Conservation (phyloP, 2,113 vertebrate species). For the Oncorhynchus keta region DNA sequence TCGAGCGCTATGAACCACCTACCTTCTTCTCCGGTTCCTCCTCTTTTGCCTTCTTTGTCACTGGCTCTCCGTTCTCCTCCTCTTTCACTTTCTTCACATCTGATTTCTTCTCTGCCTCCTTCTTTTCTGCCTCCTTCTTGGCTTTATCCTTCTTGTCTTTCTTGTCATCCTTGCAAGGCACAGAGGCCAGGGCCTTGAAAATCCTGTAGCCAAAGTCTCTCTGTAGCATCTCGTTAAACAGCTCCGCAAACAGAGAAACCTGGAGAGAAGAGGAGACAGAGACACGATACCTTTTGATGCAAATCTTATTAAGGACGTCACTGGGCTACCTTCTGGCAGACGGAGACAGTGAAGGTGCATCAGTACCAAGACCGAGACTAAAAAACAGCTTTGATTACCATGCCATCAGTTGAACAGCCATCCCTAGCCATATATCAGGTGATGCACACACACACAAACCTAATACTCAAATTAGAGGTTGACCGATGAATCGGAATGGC, state of each 20-base stretch:
- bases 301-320: no score
- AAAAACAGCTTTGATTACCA: no score
- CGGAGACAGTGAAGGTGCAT: no score
- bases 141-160: slow-evolving; percentile 91
- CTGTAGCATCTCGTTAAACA: slow-evolving; percentile 99
- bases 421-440: no score
- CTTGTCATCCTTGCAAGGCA: slow-evolving; percentile 93
- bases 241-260: slow-evolving; percentile 97
- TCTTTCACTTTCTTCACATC: slow-evolving; percentile 82
- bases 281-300: no score
- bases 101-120: slow-evolving; percentile 73
- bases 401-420: no score
- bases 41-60: slow-evolving; percentile 3
- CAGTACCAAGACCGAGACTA: no score
- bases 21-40: neutral
- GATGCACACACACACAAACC: no score
- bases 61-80: slow-evolving; percentile 66
- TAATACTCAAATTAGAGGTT: no score
- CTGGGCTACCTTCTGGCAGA: no score
- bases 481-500: no score
- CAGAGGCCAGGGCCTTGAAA: slow-evolving; percentile 86
- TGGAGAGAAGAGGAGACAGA: slow-evolving; percentile 54
- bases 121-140: slow-evolving; percentile 86
- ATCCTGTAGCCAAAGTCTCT: slow-evolving; percentile 97
- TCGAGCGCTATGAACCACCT: neutral